Conservation (phyloP, 2,797 vertebrate species). For the Atherinosoma microstoma region DNA sequence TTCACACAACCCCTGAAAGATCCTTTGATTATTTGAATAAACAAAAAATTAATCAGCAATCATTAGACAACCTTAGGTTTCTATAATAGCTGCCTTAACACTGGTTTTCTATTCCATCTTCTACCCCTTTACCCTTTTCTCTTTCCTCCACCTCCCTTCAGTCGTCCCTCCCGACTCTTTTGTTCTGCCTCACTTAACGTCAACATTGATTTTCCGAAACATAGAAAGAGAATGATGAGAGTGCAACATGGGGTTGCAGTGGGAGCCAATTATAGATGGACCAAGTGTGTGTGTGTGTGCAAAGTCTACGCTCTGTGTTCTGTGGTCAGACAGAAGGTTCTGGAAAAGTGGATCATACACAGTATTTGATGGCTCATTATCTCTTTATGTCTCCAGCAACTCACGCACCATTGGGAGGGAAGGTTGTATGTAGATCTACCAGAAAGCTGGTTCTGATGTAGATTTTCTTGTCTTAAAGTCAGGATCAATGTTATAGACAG, state of each 20-base stretch:
- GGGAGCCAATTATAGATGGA: conserved; percentile 16
- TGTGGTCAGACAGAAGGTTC: conserved; percentile 69
- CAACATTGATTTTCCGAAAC: conserved; percentile 44
- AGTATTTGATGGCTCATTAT: conserved; percentile 70
- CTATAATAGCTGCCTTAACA: neutral
- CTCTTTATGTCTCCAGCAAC: conserved; percentile 68
- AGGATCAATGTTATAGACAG: neutral
- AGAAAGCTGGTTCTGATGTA: neutral
- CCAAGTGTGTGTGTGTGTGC: conserved; percentile 22
- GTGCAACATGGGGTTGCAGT: conserved; percentile 11
- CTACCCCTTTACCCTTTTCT: neutral
- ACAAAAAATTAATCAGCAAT: neutral
- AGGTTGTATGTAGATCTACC: conserved; percentile 7
- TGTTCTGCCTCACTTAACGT: conserved; percentile 30
- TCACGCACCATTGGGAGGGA: conserved; percentile 47
- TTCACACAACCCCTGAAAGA: neutral
- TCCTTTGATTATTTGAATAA: neutral
- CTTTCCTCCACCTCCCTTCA: neutral
- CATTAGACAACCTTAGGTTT: neutral
- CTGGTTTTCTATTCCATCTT: neutral
- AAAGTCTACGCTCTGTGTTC: conserved; percentile 46
- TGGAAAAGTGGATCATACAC: conserved; percentile 69
- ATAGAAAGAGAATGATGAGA: conserved; percentile 42
- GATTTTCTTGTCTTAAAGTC: conserved; percentile 2
- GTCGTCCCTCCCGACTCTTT: neutral